Evolutionary conservation across 2,888 invertebrate species (phyloP).

Genomic region (Stegophylla sp.): DNA sequence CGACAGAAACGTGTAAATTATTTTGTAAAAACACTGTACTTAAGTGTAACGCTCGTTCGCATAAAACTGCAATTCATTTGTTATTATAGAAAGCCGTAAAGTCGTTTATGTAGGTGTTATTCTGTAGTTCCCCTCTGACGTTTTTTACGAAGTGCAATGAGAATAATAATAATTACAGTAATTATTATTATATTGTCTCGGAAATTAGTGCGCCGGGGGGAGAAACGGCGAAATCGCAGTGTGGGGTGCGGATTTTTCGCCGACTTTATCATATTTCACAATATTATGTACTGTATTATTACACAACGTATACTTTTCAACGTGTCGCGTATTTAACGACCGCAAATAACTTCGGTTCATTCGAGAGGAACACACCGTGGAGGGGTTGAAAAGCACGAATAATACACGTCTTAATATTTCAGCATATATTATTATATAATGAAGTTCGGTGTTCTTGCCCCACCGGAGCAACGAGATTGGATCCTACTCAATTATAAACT

Average conservation of each 20-base stretch:
- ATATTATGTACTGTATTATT: not conserved
- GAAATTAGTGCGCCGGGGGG: constrained; percentile 11
- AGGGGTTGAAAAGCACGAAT: no score
- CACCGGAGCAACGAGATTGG: not conserved
- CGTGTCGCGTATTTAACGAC: constrained; percentile 40
- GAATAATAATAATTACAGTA: constrained; percentile 51
- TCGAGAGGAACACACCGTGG: not conserved
- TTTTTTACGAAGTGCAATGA: constrained; percentile 50
- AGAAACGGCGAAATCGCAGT: constrained; percentile 4
- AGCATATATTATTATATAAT: no score
- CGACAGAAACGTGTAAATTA: no score
- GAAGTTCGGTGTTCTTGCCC: no score
- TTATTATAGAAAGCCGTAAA: constrained; percentile 17
- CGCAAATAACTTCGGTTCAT: constrained; percentile 2
- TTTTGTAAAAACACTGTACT: no score
- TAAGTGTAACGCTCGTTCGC: no score
- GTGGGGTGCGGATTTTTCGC: constrained; percentile 34
- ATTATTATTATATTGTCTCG: constrained; percentile 48
- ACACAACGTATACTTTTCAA: not conserved
- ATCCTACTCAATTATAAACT: no score
- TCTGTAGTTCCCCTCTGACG: constrained; percentile 10
- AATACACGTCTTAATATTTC: no score
- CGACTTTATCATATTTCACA: constrained; percentile 1
- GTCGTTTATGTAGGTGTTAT: constrained; percentile 34
- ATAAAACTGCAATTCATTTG: constrained; percentile 6